Evolutionary conservation across 2,113 vertebrate species (phyloP).

Genomic region (Aspiorhynchus laticeps): DNA sequence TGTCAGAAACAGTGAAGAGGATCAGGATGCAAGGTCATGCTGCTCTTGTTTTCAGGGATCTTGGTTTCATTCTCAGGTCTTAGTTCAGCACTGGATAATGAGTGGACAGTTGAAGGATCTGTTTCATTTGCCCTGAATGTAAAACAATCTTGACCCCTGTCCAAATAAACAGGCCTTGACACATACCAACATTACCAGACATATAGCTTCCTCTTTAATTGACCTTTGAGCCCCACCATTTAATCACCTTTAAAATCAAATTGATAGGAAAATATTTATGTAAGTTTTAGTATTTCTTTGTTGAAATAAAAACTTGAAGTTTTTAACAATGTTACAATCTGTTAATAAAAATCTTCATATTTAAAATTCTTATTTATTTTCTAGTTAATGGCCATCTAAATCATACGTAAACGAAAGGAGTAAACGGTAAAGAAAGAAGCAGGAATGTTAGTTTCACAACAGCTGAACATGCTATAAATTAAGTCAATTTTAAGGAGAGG

Average conservation of each 20-base stretch:
- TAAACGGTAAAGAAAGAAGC: not conserved
- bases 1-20: constrained; percentile 49
- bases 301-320: no score
- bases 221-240: not conserved
- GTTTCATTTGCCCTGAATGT: constrained; percentile 44
- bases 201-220: not conserved
- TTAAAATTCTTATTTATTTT: not conserved
- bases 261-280: not conserved
- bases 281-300: not conserved
- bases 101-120: constrained; percentile 36
- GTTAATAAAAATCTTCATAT: no score
- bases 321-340: not conserved
- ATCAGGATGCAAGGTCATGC: constrained; percentile 46
- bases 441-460: not conserved
- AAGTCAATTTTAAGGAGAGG: not conserved
- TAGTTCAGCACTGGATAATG: constrained; percentile 35
- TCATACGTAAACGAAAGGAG: not conserved
- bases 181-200: not conserved
- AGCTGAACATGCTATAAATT: not conserved
- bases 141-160: constrained; percentile 41
- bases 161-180: constrained; percentile 7
- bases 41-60: constrained; percentile 38
- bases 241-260: not conserved
- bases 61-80: constrained; percentile 39
- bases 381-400: not conserved